Evolutionary conservation across 2,797 vertebrate genomes (phyloP), one percentile per base, ranked within the genome.

Genomic region (Acrossocheilus wenchowensis): DNA sequence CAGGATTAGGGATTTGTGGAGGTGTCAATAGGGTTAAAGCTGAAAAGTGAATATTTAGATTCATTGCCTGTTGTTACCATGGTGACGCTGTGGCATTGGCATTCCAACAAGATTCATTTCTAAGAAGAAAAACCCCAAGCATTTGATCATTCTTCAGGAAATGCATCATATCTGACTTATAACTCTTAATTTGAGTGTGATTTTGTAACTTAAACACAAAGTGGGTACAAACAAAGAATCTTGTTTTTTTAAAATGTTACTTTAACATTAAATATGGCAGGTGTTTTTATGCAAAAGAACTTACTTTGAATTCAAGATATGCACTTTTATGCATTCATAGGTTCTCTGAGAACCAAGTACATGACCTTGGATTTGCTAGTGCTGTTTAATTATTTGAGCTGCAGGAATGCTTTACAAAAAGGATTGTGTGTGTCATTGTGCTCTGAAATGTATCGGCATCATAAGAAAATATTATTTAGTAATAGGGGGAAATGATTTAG

Each of bases 1-100:
- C 52, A 57, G 50, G 50, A 45, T 45, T 60, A 60, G 34, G 15
- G n/a, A 54, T 66, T 26, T 23, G 54, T 39, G 26, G 43, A 52
- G n/a, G 36, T 43, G 14, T 82, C 68, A 72, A 43, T 39, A 69
- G 81, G 64, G n/a, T 26, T 43, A 82, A 82, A 72, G 15, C 81
- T 57, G 66, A n/a, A 71, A 73, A 43, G 48, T 71, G 26, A 68
- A 48, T 68, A 36, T 50, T 81, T 36, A 36, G 80, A 69, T 50
- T 26, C 45, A 72, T 43, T 71, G 21, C 71, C 14, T 0, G 1
- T n/a, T 54, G 68, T 72, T 43, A 71, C 64, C 45, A 57, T 72
- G 66, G 62, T 19, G 36, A 62, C 1, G 39, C 36, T 60, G 23
- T 43, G 6, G 64, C 66, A 71, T 26, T 82, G 48, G 34, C 21